Conservation (phyloP, 2,888 invertebrate genomes). For the Pachycephus smyrnensis region DNA sequence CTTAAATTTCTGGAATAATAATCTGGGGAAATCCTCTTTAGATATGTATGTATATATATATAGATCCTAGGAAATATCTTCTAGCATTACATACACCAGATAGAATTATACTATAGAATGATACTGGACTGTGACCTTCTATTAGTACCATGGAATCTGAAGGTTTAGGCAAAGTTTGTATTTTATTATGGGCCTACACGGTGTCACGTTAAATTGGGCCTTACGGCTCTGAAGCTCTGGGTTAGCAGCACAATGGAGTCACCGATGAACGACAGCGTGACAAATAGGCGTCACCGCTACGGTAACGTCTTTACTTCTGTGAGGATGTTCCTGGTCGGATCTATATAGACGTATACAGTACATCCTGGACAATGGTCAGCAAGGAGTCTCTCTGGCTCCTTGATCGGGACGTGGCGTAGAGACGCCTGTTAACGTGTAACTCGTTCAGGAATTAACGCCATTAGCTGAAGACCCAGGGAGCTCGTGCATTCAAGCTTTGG, state of each 20-base stretch:
- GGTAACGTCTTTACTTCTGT: slow-evolving; percentile 35
- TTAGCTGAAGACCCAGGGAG: slow-evolving; percentile 32
- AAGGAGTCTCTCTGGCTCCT: neutral
- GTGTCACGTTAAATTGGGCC: neutral
- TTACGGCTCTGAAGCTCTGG: neutral
- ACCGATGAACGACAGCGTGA: slow-evolving; percentile 20
- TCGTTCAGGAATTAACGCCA: slow-evolving; percentile 47
- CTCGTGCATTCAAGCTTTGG: slow-evolving; percentile 4
- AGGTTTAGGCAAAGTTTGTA: neutral
- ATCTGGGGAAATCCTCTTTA: neutral
- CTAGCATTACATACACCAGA: neutral
- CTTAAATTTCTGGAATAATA: slow-evolving; percentile 2
- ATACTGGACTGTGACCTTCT: neutral
- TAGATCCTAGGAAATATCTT: neutral
- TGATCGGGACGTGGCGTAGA: slow-evolving; percentile 16
- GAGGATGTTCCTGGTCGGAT: neutral
- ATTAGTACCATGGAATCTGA: neutral
- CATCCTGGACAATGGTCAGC: slow-evolving; percentile 3
- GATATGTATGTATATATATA: neutral
- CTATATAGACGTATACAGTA: neutral
- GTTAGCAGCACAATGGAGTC: slow-evolving; percentile 2
- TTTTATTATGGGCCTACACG: neutral
- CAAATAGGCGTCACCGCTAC: slow-evolving; percentile 31
- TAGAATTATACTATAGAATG: neutral
- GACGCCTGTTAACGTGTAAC: slow-evolving; percentile 27